Base-by-base conservation (phyloP, 1,140 invertebrate species). In the Musca vetustissima region DNA sequence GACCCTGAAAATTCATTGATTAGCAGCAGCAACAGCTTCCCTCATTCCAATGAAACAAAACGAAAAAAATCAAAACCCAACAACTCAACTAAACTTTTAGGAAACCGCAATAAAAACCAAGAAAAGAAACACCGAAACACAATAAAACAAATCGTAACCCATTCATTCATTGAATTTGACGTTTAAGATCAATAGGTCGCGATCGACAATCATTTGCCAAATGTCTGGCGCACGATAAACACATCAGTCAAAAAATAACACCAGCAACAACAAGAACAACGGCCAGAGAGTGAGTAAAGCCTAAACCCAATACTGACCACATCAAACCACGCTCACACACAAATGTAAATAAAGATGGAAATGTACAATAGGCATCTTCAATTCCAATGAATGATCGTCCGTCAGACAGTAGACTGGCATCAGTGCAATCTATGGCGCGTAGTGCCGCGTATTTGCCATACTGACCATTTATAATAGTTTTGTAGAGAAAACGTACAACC, bases 151-250 rank as follows among this genome's bases (percentile, higher is more conserved):
- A 50, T 7, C 55, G 28, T n/a, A 61, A 13, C 9, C n/a, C 57
- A 61, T 61, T 61, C 57, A 61, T 61, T 61, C 57, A 61, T 61
- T 69, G 24, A 64, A 48, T 22, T 24, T 43, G 57, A 52, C 61
- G 50, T 47, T 66, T 53, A 64, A 70, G 69, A 67, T 70, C 69
- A 70, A 68, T 57, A 68, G 70, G 70, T 68, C 74, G 73, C 79
- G 78, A 80, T 80, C 78, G 78, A 75, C 78, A 80, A 76, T 76
- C 78, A 74, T 80, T 80, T 75, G 71, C 71, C 72, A 80, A 80
- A 80, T 80, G 73, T 73, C 78, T 76, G 72, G 53, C 67, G 78
- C 78, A 80, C 78, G 78, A 32, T 70, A 67, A 64, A 68, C 57
- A 57, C 53, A 68, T 68, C 67, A 69, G 61, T 36, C 57, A 61